Evolutionary conservation across 35 echinoderm and acorn worm genomes (phyloP).

Genomic region (Ophiothrix spiculata): DNA sequence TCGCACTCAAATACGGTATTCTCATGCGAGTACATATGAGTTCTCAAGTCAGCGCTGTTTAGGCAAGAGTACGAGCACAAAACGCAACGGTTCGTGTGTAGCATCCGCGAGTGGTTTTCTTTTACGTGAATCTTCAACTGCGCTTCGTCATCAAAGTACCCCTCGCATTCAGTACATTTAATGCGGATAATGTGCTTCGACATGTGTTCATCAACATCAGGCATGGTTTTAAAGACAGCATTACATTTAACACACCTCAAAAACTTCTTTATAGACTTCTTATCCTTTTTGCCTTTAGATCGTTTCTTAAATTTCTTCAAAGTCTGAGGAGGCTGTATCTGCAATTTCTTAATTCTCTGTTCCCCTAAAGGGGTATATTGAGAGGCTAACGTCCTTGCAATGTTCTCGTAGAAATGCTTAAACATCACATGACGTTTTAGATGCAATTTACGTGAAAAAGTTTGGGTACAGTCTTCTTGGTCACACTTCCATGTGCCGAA

Average conservation of each 20-base stretch:
- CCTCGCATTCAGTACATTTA: conserved; percentile 77
- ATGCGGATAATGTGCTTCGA: conserved; percentile 26
- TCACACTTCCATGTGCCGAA: neutral
- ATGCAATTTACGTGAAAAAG: neutral
- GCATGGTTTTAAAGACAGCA: conserved; percentile 52
- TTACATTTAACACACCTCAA: conserved; percentile 54
- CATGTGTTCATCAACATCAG: conserved; percentile 50
- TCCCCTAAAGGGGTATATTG: neutral
- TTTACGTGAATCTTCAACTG: conserved; percentile 45
- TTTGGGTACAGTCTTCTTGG: neutral
- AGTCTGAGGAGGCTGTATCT: neutral
- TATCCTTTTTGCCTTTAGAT: conserved; percentile 1
- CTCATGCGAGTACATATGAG: conserved; percentile 65
- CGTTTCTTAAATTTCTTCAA: conserved; percentile 1
- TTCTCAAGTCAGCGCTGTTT: conserved; percentile 70
- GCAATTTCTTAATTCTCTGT: neutral
- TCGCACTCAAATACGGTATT: conserved; percentile 75
- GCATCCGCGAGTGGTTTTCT: conserved; percentile 60
- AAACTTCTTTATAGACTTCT: conserved; percentile 34
- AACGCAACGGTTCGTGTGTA: conserved; percentile 73
- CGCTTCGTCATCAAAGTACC: conserved; percentile 3
- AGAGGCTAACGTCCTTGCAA: neutral
- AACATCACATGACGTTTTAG: neutral
- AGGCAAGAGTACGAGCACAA: conserved; percentile 66
- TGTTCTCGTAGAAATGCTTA: neutral